Base-by-base conservation (phyloP, 2,888 invertebrate species). In the Carterocephalus palaemon region DNA sequence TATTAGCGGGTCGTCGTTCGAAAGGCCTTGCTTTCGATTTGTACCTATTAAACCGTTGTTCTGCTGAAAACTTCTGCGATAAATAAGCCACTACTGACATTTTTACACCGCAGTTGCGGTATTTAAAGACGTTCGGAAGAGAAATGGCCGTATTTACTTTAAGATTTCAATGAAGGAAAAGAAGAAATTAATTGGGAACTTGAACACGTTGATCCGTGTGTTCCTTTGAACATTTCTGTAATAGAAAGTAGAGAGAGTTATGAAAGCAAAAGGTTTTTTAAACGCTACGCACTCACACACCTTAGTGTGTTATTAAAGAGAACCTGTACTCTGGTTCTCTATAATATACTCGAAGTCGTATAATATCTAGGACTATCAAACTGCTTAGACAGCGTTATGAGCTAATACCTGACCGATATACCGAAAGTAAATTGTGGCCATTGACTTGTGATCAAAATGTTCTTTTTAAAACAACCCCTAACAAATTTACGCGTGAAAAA, bases 11-110 rank as follows among this genome's bases (percentile, higher is more conserved):
- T 19, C 42, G 34, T 28, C 15, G 20, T 42, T 36, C 43, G 22
- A 20, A 22, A 43, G 29, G 26, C 15, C 29, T 17, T 17, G 28
- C 29, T 23, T n/a, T 29, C 34, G 43, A 43, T 43, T 43, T 43
- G 43, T 43, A 43, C 43, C 43, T 36, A 43, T 43, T 43, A 36
- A 43, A 36, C 36, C 43, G 36, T 43, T 43, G 43, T 43, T 43
- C 43, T 10, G 28, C 22, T 43, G 43, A 36, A 42, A 43, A 43
- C 43, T 43, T 43, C 28, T 8, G 29, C 36, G 15, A 43, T 43
- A 43, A 43, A 43, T 43, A 43, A 36, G 36, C 29, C 29, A 43
- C 43, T 36, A 36, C 43, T 29, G 43, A 43, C 43, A 36, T 36
- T 43, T 43, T 43, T 43, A 43, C 43, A 43, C 36, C 24, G 36